Evolutionary conservation across 2,888 invertebrate genomes (phyloP).

Genomic region (Amaurobius ferox): DNA sequence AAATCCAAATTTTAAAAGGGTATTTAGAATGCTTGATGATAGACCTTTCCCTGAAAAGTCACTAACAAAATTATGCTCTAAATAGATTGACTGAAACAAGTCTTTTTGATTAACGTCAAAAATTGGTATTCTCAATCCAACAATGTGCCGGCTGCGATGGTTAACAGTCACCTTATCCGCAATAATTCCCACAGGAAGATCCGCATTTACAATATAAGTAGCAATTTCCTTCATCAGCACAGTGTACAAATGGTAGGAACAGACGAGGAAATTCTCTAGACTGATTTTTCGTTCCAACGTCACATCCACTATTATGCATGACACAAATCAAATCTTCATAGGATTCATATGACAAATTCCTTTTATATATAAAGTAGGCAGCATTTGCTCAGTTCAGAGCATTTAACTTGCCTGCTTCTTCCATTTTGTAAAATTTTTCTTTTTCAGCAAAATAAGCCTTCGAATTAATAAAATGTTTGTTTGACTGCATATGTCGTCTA

Average conservation of each 20-base stretch:
- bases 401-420: background rate
- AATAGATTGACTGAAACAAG: background rate
- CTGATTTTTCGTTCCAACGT: slow-evolving; percentile 7
- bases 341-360: background rate
- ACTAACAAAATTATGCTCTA: background rate
- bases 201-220: slow-evolving; percentile 10
- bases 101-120: background rate
- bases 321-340: slow-evolving; percentile 3
- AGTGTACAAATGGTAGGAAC: slow-evolving; percentile 1
- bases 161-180: slow-evolving; percentile 18
- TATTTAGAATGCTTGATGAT: background rate
- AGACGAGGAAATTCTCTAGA: slow-evolving; percentile 14
- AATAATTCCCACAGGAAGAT: background rate
- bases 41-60: background rate
- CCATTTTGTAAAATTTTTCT: background rate
- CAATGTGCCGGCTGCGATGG: slow-evolving; percentile 15
- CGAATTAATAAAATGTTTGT: too few relatives aligned
- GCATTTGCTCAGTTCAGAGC: slow-evolving; percentile 1
- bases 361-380: slow-evolving; percentile 6
- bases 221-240: background rate
- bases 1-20: background rate
- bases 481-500: too few relatives aligned
- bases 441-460: too few relatives aligned
- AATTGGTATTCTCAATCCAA: slow-evolving; percentile 14
- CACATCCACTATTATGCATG: slow-evolving; percentile 1